Conservation (phyloP, 2,888 invertebrate species). For the Neuroscelio doddi region DNA sequence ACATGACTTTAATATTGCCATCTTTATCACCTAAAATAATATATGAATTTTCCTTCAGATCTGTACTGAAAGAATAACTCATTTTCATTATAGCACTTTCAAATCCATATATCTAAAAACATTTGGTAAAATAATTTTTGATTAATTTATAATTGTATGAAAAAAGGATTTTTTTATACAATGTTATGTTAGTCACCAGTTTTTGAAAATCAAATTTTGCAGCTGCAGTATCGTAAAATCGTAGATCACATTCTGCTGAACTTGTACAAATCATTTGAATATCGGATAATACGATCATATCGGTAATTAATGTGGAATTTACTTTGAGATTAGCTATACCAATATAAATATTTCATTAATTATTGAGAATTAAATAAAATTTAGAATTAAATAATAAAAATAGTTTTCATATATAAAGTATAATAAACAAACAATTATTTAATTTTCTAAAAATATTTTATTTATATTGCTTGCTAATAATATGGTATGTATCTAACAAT, state of each 20-base stretch:
- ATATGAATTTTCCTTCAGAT: constrained; percentile 76
- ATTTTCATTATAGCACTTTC: constrained; percentile 75
- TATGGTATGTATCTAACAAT: constrained; percentile 73
- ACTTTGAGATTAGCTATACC: constrained; percentile 75
- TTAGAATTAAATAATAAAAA: neutral
- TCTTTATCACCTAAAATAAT: constrained; percentile 83
- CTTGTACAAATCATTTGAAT: constrained; percentile 84
- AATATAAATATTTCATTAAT: neutral
- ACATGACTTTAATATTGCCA: constrained; percentile 80
- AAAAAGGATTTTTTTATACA: neutral
- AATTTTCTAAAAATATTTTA: neutral
- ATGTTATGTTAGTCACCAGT: constrained; percentile 67
- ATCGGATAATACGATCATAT: constrained; percentile 83
- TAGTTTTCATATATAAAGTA: no score
- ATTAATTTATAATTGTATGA: neutral
- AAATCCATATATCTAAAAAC: constrained; percentile 75
- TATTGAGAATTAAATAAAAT: neutral
- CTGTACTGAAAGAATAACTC: constrained; percentile 77
- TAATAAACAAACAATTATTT: neutral
- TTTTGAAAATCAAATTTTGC: constrained; percentile 82
- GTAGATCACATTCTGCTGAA: constrained; percentile 84
- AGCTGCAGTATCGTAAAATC: constrained; percentile 86
- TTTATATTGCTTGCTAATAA: neutral
- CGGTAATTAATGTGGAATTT: constrained; percentile 82
- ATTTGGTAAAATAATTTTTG: neutral